Evolutionary conservation across 2,797 vertebrate genomes (phyloP).

Genomic region (Parotocinclus haroldoi): DNA sequence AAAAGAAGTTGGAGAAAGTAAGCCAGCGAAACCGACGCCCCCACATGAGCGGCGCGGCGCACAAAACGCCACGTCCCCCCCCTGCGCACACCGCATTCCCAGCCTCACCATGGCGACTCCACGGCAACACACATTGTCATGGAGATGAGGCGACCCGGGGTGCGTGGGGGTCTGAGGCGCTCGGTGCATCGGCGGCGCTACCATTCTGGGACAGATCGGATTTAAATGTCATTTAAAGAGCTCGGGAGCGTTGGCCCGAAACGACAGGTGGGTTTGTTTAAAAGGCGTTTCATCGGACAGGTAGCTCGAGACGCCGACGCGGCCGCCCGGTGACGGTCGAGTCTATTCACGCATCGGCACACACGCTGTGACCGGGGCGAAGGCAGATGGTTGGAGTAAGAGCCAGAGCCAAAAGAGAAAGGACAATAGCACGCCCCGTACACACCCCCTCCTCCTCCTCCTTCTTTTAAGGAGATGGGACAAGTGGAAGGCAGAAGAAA

Average conservation of each 20-base stretch:
- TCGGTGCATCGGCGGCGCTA: slow-evolving; percentile 58
- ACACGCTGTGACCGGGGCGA: slow-evolving; percentile 4
- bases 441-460: slow-evolving; percentile 52
- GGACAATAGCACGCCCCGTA: slow-evolving; percentile 61
- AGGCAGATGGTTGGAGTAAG: slow-evolving; percentile 74
- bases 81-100: slow-evolving; percentile 69
- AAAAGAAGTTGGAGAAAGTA: slow-evolving; percentile 11
- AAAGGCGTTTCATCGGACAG: no score
- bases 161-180: slow-evolving; percentile 41
- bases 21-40: slow-evolving; percentile 22
- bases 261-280: no score
- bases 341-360: slow-evolving; percentile 21
- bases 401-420: slow-evolving; percentile 65
- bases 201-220: slow-evolving; percentile 19
- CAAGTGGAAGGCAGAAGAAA: slow-evolving; percentile 11
- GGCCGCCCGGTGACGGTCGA: not conserved
- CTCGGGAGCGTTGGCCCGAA: no score
- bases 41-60: slow-evolving; percentile 50
- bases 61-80: slow-evolving; percentile 62
- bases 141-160: slow-evolving; percentile 82
- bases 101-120: slow-evolving; percentile 85
- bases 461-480: slow-evolving; percentile 44
- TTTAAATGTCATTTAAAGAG: slow-evolving; percentile 24
- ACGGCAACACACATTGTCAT: slow-evolving; percentile 90
- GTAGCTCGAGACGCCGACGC: no score